Evolutionary conservation across 2,113 vertebrate genomes (phyloP).

Genomic region (Leuciscus idus): DNA sequence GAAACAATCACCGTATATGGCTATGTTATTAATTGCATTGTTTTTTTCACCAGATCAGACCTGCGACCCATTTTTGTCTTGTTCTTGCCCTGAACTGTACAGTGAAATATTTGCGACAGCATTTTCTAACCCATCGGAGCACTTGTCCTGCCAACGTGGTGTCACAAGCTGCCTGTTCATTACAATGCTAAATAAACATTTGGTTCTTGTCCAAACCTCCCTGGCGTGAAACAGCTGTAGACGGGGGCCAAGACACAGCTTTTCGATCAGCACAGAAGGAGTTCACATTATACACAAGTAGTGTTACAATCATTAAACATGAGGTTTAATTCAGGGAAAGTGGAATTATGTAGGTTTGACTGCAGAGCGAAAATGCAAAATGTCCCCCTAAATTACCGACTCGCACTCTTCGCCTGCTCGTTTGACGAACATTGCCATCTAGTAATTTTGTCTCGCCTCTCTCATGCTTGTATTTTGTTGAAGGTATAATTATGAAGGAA

Average conservation of each 20-base stretch:
- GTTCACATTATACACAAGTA: neutral
- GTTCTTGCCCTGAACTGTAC: neutral
- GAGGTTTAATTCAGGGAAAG: neutral
- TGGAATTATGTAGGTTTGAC: neutral
- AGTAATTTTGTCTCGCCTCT: neutral
- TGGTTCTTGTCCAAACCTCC: slow-evolving; percentile 20
- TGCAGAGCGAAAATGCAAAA: neutral
- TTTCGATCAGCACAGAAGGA: slow-evolving; percentile 4
- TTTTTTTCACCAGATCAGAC: neutral
- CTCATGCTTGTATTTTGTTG: slow-evolving; percentile 20
- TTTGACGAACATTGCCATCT: neutral
- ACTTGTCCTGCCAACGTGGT: neutral
- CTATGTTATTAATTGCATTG: too few relatives aligned
- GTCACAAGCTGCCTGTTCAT: slow-evolving; percentile 24
- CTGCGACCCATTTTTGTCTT: neutral
- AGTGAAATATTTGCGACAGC: neutral
- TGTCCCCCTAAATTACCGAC: neutral
- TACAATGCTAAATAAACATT: slow-evolving; percentile 38
- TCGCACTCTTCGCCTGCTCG: neutral
- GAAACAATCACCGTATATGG: too few relatives aligned
- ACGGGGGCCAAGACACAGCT: slow-evolving; percentile 13
- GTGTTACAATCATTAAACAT: neutral
- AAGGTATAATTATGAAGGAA: slow-evolving; percentile 49
- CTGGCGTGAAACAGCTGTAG: slow-evolving; percentile 12
- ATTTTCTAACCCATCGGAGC: neutral